Evolutionary conservation across 2,797 vertebrate genomes (phyloP), one percentile per base, ranked within the genome.

Genomic region (Aplochiton taeniatus): DNA sequence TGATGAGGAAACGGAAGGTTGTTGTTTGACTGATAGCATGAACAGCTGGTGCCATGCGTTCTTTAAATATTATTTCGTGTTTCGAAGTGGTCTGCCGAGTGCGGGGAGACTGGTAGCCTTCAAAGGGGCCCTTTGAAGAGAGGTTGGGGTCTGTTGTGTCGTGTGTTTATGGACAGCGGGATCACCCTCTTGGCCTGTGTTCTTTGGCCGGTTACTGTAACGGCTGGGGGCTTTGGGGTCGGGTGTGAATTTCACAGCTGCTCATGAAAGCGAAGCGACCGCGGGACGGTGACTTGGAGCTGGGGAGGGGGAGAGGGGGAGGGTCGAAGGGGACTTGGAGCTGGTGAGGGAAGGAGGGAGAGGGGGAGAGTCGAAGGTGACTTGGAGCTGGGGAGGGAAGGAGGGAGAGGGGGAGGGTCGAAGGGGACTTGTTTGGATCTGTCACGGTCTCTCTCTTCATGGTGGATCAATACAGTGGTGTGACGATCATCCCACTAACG

Each of bases 181-280:
- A 49, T 74, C 69, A 71, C 70, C 72, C 66, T 68, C 16, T 52
- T 70, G 65, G 54, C 73, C 66, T 85, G 77, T 87, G 66, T 88
- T 81, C 68, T 81, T 86, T 85, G 78, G 80, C 79, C 72, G 43
- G 61, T 79, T 68, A 74, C 18, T 6, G 68, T 71, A 73, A 66
- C 78, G 72, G 70, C 77, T 73, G 42, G 61, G 68, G 65, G 13
- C 42, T 64, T 65, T 65, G 59, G 61, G 76, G 83, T 87, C 82
- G 83, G 81, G 79, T 89, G 89, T 85, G 87, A 91, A 90, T 86
- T 83, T 86, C 85, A 82, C 90, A 91, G 89, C 89, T 90, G 89
- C 87, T 86, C 78, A 85, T 91, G 77, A 90, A 91, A 88, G 85
- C 61, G 54, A 20, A 67, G 78, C 41, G 65, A 79, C 75, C 11